Evolutionary conservation across 2,797 vertebrate species (phyloP).

Genomic region (Lutjanus campechanus): DNA sequence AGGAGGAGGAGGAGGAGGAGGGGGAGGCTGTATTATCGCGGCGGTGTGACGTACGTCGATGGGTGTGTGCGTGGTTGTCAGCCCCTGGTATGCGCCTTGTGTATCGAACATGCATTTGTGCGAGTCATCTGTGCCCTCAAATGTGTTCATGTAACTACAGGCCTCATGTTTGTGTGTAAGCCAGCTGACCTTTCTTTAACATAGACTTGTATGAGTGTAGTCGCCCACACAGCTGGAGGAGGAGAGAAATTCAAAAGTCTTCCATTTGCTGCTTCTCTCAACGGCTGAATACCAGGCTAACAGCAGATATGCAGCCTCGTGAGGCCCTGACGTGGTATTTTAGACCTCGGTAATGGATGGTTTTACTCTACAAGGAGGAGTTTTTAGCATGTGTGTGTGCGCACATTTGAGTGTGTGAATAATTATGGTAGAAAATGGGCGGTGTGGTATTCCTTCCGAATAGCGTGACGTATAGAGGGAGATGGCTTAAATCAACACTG

Average conservation of each 20-base stretch:
- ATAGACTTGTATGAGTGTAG: conserved; percentile 41
- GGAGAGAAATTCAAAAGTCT: conserved; percentile 62
- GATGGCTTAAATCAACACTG: conserved; percentile 69
- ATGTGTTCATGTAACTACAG: conserved; percentile 42
- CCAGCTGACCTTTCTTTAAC: conserved; percentile 56
- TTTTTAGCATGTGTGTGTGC: conserved; percentile 55
- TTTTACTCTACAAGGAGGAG: conserved; percentile 69
- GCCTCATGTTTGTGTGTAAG: conserved; percentile 38
- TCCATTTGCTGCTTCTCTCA: conserved; percentile 64
- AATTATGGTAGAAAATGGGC: conserved; percentile 68
- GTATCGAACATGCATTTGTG: conserved; percentile 23
- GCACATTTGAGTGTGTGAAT: conserved; percentile 50
- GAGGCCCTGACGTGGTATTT: conserved; percentile 76
- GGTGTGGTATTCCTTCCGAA: conserved; percentile 54
- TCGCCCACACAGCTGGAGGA: conserved; percentile 63
- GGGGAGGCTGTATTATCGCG: conserved; percentile 16
- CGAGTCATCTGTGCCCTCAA: conserved; percentile 30
- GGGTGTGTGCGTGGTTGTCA: conserved; percentile 46
- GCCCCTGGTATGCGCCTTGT: conserved; percentile 33
- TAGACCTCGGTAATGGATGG: conserved; percentile 77
- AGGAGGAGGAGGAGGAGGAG: conserved; percentile 15
- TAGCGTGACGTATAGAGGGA: conserved; percentile 69
- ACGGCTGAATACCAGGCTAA: conserved; percentile 58
- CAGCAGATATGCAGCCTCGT: conserved; percentile 56
- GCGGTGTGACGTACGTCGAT: conserved; percentile 27